These are phyloP conservation scores for Protobothrops flavoviridis DNA, from an alignment of 2,113 vertebrate species.

Conservation along the genomic window DNA sequence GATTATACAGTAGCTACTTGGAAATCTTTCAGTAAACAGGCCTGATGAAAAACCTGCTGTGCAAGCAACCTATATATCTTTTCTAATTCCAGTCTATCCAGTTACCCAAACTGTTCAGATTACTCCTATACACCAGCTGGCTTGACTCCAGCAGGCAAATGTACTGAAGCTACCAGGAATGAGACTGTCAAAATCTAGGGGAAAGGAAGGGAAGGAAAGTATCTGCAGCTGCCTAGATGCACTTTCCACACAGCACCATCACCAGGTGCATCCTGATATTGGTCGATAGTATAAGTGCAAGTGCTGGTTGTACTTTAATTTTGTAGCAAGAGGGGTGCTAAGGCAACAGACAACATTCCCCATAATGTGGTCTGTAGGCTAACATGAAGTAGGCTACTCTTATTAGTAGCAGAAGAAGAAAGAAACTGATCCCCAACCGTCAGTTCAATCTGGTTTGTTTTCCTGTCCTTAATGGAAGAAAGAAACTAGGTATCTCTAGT, in stretches of 20 bases:
- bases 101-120: not conserved
- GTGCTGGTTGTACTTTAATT: not conserved
- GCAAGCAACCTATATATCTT: constrained; percentile 19
- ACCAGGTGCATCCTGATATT: not conserved
- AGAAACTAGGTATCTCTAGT: not conserved
- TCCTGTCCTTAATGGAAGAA: not conserved
- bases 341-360: not conserved
- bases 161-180: not conserved
- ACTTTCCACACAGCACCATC: not conserved
- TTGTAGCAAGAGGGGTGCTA: not conserved
- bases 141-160: not conserved
- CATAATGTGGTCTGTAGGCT: not conserved
- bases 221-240: not conserved
- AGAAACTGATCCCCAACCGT: not conserved
- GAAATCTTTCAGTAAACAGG: constrained; percentile 27
- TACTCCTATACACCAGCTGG: not conserved
- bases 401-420: not conserved
- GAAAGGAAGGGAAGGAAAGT: too few species aligned
- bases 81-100: constrained; percentile 8
- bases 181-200: not conserved
- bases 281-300: not conserved
- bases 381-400: not conserved
- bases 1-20: constrained; percentile 30
- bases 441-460: not conserved
- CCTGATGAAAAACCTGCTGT: constrained; percentile 26